Percentiles rank a stretch among this genome's conserved stretches.
Evolutionary conservation across 2,888 invertebrate genomes (phyloP).

Genomic region (Habroteleia sp.): DNA sequence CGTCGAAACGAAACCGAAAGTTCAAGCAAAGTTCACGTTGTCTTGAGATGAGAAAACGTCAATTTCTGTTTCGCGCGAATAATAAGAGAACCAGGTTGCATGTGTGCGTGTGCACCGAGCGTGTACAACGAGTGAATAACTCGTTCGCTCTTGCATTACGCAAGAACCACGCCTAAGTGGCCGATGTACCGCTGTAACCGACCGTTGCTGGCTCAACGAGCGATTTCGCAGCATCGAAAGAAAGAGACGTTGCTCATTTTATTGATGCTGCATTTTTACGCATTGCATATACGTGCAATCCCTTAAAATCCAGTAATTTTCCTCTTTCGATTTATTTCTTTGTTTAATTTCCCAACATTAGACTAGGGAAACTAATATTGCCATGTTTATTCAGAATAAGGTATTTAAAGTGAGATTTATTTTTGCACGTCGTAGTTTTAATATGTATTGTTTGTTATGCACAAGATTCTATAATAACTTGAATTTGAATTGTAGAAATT

Average conservation of each 20-base stretch:
- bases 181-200: constrained; percentile 58
- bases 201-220: constrained; percentile 49
- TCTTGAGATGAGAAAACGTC: constrained; percentile 46
- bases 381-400: too few relatives aligned
- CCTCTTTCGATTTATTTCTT: too few relatives aligned
- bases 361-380: too few relatives aligned
- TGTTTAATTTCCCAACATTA: too few relatives aligned
- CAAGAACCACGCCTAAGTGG: constrained; percentile 67
- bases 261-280: constrained; percentile 57
- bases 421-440: too few relatives aligned
- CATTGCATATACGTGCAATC: constrained; percentile 30
- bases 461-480: too few relatives aligned
- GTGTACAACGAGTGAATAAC: constrained; percentile 72
- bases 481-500: too few relatives aligned
- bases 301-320: constrained; percentile 9
- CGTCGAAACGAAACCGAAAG: constrained; percentile 30
- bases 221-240: constrained; percentile 56
- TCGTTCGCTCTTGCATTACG: constrained; percentile 68
- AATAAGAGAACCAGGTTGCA: constrained; percentile 25
- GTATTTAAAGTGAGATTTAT: too few relatives aligned
- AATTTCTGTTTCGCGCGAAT: constrained; percentile 43
- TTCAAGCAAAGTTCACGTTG: constrained; percentile 45
- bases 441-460: too few relatives aligned
- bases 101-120: constrained; percentile 29
- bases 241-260: constrained; percentile 47